Conservation (phyloP, 2,113 vertebrate species). For the Vulpes vulpes region DNA sequence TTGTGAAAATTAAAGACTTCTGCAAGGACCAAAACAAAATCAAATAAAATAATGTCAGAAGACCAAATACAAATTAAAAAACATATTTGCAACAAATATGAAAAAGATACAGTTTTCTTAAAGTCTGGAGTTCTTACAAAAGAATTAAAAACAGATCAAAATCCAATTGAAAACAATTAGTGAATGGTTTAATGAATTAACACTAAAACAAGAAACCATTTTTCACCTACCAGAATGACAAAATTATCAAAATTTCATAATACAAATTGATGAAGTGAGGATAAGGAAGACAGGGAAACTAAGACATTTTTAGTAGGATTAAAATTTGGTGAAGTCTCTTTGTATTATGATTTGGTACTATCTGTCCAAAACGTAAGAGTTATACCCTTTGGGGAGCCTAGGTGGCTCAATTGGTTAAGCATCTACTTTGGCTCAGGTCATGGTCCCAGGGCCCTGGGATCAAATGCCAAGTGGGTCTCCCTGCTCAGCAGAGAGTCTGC, state of each 20-base stretch:
- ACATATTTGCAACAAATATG: not conserved
- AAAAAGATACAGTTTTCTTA: not conserved
- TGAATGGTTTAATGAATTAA: slow-evolving; percentile 38
- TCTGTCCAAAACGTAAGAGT: not conserved
- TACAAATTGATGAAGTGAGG: not conserved
- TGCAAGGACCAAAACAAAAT: not conserved
- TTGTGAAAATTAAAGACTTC: slow-evolving; percentile 42
- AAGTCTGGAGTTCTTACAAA: slow-evolving; percentile 43
- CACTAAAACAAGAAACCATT: not conserved
- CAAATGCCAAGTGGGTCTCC: no score
- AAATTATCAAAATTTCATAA: not conserved
- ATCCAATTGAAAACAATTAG: not conserved
- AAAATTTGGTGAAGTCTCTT: not conserved
- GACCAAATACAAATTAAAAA: not conserved
- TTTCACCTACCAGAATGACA: not conserved
- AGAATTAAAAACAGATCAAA: not conserved
- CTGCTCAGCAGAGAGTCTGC: no score
- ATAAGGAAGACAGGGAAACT: not conserved
- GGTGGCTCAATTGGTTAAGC: no score
- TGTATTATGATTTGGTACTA: not conserved
- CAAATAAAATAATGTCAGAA: not conserved
- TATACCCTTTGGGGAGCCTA: no score
- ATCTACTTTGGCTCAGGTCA: no score
- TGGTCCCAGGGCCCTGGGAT: no score
- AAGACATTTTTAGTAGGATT: not conserved